Evolutionary conservation across 2,797 vertebrate genomes (phyloP), one percentile per base, ranked within the genome.

Genomic region (Neosalanx taihuensis): DNA sequence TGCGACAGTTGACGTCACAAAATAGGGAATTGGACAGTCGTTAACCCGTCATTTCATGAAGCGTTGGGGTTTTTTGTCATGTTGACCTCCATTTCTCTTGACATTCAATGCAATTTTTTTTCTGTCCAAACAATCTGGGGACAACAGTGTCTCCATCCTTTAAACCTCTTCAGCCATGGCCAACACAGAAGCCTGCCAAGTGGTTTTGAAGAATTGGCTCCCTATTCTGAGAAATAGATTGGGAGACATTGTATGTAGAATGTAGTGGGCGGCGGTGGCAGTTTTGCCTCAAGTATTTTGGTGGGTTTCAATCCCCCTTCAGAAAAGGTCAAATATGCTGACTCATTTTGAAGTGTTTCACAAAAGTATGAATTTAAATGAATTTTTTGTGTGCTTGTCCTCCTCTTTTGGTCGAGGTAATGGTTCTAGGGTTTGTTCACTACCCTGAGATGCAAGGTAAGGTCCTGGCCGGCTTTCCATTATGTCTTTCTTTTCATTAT

Each of bases 31-130:
- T 30, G 26, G 64, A 46, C 17, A 4, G 9, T 17, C 30, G 35
- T 62, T 31, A 49, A 56, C 33, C n/a, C 64, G 26, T 37, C 20
- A 37, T 64, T 56, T 64, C 18, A 64, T 20, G 7, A 20, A 9
- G 30, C 12, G 6, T 13, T 26, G n/a, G 41, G 33, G 41, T 10
- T 23, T 23, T 56, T 61, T 41, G 6, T 33, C 9, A 30, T 31
- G n/a, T 18, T 31, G 17, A 56, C 61, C 70, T 57, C 59, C 41
- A 2, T 46, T 72, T 72, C 0, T 4, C 37, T 72, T 69, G 26
- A 35, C 53, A 73, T 70, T 72, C 53, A 70, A 1, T 61, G 35
- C 68, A 26, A 26, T 1, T 26, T 29, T 46, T 71, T 26, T 77
- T 65, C 46, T 37, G 66, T 57, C n/a, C 33, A 58, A 57, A 77